These are phyloP conservation scores for Yponomeuta cagnagella DNA, from an alignment of 2,888 invertebrate genomes.

Conservation along the genomic window DNA sequence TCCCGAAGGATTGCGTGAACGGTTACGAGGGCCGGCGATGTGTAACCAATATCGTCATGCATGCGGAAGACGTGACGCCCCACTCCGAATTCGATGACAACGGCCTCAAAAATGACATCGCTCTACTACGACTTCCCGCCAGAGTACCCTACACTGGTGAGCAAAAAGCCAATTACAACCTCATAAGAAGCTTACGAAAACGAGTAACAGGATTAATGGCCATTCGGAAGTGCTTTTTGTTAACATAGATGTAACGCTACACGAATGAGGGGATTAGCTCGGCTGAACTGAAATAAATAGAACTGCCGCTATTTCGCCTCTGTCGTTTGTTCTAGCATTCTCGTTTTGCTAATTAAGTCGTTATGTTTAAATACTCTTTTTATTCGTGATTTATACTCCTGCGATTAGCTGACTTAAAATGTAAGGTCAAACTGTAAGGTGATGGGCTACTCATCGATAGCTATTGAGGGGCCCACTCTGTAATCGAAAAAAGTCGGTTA, in stretches of 20 bases:
- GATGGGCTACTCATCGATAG: too few species aligned
- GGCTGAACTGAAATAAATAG: slow-evolving; percentile 5
- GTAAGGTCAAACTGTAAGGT: too few species aligned
- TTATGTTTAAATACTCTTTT: neutral
- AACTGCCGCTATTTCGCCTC: neutral
- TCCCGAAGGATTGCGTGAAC: slow-evolving; percentile 53
- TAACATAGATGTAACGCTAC: slow-evolving; percentile 9
- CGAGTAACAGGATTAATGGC: slow-evolving; percentile 16
- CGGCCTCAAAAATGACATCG: slow-evolving; percentile 54
- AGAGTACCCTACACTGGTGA: slow-evolving; percentile 57
- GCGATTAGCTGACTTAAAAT: too few species aligned
- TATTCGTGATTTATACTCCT: neutral
- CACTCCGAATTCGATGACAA: slow-evolving; percentile 50
- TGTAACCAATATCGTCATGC: slow-evolving; percentile 47
- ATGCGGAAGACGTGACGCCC: slow-evolving; percentile 39
- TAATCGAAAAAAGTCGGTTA: too few species aligned
- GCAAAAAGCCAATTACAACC: slow-evolving; percentile 19
- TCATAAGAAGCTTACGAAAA: slow-evolving; percentile 16
- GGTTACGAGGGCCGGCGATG: slow-evolving; percentile 43
- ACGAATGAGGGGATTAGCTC: neutral
- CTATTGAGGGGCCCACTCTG: too few species aligned
- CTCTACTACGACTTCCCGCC: slow-evolving; percentile 45
- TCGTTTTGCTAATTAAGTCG: neutral
- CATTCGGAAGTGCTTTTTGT: slow-evolving; percentile 13
- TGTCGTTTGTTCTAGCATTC: neutral